Percentiles rank a stretch among this genome's conserved stretches.
Evolutionary conservation across 2,113 vertebrate species (phyloP).

Genomic region (Dromas ardeola): DNA sequence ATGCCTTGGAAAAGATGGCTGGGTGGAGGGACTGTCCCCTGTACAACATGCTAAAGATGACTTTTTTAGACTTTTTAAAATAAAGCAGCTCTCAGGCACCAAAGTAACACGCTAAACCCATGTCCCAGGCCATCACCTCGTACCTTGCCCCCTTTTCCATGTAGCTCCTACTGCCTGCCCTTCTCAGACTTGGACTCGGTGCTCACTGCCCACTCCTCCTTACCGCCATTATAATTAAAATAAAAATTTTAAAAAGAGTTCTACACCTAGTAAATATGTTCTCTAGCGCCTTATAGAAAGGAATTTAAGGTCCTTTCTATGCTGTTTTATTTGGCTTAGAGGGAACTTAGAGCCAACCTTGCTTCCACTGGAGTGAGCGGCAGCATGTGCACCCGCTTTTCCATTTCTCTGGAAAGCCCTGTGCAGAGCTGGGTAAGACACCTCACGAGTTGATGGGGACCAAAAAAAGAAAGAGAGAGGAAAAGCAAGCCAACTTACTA

Average conservation of each 20-base stretch:
- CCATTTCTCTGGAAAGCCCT: not conserved
- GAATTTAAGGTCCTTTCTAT: not conserved
- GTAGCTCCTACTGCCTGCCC: not conserved
- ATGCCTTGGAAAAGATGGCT: not conserved
- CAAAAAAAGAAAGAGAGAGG: not conserved
- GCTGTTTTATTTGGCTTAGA: not conserved
- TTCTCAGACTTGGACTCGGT: rapidly evolving
- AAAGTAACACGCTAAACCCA: not conserved
- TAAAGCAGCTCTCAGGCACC: not conserved
- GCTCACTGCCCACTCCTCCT: not conserved
- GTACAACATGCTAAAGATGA: not conserved
- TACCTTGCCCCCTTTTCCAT: not conserved
- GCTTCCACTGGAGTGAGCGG: not conserved
- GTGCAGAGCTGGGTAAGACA: not conserved
- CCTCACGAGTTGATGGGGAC: not conserved
- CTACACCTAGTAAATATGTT: not conserved
- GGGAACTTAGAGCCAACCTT: not conserved
- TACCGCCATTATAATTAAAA: not conserved
- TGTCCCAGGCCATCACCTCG: not conserved
- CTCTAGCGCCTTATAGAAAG: not conserved
- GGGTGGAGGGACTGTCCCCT: not conserved
- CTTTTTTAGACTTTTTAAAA: not conserved
- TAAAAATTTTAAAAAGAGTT: not conserved
- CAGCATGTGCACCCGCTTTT: not conserved
- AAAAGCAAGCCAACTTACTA: not conserved